Evolutionary conservation across 2,797 vertebrate species (phyloP).

Genomic region (Heteromormyrus szaboi): DNA sequence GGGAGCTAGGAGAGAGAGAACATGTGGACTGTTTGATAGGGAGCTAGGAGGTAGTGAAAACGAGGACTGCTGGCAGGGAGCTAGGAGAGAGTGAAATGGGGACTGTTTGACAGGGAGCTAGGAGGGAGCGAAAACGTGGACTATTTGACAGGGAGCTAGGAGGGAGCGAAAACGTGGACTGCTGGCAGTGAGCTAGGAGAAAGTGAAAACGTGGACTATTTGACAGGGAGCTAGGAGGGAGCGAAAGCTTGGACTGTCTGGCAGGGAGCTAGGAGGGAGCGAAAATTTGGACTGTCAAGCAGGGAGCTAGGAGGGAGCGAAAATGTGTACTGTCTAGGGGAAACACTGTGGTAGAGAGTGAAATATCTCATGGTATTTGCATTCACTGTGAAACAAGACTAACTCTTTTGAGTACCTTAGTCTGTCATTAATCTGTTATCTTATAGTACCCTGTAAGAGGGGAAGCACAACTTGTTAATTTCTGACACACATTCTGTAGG

Average conservation of each 20-base stretch:
- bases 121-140: too few species aligned
- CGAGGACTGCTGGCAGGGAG: too few species aligned
- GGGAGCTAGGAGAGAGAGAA: too few species aligned
- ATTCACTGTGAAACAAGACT: neutral
- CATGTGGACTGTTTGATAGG: too few species aligned
- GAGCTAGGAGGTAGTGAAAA: too few species aligned
- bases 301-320: too few species aligned
- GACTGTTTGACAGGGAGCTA: too few species aligned
- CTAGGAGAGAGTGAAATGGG: too few species aligned
- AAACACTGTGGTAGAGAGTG: neutral
- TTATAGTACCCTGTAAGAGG: neutral
- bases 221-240: neutral
- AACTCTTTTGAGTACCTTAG: neutral
- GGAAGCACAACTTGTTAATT: neutral
- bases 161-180: too few species aligned
- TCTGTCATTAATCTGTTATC: neutral
- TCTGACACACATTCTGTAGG: neutral
- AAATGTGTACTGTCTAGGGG: neutral
- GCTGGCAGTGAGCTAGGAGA: neutral
- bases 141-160: too few species aligned
- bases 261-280: neutral
- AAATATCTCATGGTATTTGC: neutral
- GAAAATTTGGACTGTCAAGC: neutral
- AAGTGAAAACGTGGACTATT: neutral
- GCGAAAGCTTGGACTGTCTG: neutral